Evolutionary conservation across 2,113 vertebrate genomes (phyloP).

Genomic region (Pongo pygmaeus): DNA sequence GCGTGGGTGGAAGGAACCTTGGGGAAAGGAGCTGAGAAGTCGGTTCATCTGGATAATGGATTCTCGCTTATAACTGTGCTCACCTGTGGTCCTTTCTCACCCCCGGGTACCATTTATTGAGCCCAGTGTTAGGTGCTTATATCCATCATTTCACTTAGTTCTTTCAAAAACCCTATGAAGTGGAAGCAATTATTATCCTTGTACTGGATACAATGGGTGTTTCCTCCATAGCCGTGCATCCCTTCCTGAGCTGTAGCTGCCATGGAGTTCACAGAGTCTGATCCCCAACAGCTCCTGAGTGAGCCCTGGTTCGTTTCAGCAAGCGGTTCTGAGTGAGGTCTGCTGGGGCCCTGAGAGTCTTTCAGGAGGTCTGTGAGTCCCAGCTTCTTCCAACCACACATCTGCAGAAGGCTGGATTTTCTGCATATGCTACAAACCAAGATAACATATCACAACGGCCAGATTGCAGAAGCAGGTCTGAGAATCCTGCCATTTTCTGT

Average conservation of each 20-base stretch:
- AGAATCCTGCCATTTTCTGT: neutral
- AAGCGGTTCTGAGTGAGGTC: neutral
- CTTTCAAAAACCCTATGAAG: neutral
- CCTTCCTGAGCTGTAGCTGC: neutral
- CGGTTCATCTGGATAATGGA: neutral
- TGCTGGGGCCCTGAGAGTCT: neutral
- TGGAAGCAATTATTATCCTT: fast-evolving
- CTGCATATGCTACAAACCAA: neutral
- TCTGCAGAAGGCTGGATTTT: neutral
- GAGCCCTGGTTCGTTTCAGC: neutral
- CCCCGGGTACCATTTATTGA: neutral
- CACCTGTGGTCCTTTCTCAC: neutral
- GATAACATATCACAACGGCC: neutral
- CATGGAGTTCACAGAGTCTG: fast-evolving
- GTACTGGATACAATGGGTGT: no score
- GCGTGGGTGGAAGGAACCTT: neutral
- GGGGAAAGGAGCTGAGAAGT: neutral
- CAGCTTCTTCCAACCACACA: neutral
- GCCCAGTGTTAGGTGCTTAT: neutral
- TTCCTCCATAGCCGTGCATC: neutral
- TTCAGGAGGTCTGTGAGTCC: neutral
- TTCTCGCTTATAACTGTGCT: neutral
- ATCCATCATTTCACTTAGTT: neutral
- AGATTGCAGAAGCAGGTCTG: neutral
- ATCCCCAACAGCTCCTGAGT: neutral